Conservation (phyloP, 2,113 vertebrate genomes). For the Myrmecophaga tridactyla region DNA sequence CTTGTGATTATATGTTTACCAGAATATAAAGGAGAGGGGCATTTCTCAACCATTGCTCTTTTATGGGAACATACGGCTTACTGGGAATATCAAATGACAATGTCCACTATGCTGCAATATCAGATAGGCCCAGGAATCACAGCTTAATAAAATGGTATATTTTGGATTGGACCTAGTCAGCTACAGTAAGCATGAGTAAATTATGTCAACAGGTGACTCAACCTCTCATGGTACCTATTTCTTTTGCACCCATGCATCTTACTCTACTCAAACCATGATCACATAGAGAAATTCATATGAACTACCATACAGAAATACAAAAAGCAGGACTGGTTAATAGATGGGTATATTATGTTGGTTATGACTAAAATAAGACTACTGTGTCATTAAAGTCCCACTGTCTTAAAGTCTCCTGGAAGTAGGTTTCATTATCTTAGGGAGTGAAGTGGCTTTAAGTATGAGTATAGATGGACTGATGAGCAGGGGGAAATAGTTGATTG, state of each 20-base stretch:
- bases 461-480: neutral
- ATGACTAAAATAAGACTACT: too few species aligned
- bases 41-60: neutral
- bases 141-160: neutral
- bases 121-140: neutral
- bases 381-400: neutral
- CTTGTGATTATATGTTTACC: neutral
- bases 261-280: neutral
- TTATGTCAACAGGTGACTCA: neutral
- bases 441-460: neutral
- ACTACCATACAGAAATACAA: neutral
- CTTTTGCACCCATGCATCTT: neutral
- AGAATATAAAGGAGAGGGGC: neutral
- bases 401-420: neutral
- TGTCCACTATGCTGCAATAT: neutral
- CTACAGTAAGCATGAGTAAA: neutral
- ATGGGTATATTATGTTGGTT: neutral
- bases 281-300: neutral
- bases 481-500: neutral
- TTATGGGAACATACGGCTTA: neutral
- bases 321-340: neutral
- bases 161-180: neutral
- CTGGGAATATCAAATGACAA: neutral
- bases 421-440: neutral
- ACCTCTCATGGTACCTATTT: neutral